A percentile compares a stretch with the other conserved stretches of the same genome.
Conservation (phyloP, 2,797 vertebrate genomes). For the Eremophila alpestris region DNA sequence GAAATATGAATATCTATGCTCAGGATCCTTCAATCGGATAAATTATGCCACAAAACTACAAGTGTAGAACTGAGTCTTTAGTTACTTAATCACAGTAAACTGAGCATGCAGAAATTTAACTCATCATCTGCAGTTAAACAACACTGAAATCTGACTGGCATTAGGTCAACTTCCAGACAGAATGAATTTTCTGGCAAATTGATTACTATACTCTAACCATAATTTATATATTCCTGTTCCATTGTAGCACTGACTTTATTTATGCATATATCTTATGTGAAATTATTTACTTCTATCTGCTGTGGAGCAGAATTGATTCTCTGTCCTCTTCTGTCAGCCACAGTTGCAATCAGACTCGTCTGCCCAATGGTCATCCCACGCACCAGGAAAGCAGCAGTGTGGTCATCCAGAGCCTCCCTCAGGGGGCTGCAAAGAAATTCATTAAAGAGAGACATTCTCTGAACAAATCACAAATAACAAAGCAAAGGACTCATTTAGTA, state of each 20-base stretch:
- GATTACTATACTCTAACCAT: not conserved
- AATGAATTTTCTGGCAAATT: not conserved
- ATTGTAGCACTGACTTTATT: not conserved
- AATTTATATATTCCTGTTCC: not conserved
- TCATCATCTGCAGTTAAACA: not conserved
- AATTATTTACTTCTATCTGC: conserved; percentile 86
- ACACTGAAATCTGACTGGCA: not conserved
- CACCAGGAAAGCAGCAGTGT: conserved; percentile 86
- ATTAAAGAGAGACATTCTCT: not conserved
- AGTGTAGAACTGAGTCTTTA: not conserved
- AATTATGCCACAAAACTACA: not conserved
- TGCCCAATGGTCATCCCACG: conserved; percentile 87
- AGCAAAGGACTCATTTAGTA: not conserved
- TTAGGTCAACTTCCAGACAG: not conserved
- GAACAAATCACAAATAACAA: not conserved
- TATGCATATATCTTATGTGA: not conserved
- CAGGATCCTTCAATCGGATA: not conserved
- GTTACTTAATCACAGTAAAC: not conserved
- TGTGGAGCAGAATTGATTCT: conserved; percentile 86
- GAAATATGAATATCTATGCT: not conserved
- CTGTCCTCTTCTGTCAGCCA: conserved; percentile 81
- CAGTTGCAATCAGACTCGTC: conserved; percentile 86
- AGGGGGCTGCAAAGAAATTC: conserved; percentile 75
- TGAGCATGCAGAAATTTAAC: not conserved
- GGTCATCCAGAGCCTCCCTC: conserved; percentile 81